A percentile compares a stretch with the other conserved stretches of the same genome.
Conservation (phyloP, 2,888 invertebrate species). For the Orchesellides sinensis region DNA sequence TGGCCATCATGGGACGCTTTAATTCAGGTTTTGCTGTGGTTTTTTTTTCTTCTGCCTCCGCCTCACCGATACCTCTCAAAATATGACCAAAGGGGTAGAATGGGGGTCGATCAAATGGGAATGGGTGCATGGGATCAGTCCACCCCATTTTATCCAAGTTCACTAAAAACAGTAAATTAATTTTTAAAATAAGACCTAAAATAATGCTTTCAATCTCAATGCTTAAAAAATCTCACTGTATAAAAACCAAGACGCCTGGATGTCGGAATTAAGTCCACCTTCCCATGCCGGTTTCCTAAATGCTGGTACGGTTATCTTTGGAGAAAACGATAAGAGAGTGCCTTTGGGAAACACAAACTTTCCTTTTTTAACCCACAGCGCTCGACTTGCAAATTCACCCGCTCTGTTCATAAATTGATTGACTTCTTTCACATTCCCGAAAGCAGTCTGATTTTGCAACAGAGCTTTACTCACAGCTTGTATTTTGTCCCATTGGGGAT, state of each 20-base stretch:
- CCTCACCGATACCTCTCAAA: constrained; percentile 34
- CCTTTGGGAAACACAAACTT: constrained; percentile 69
- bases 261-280: constrained; percentile 70
- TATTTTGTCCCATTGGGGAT: too few species aligned
- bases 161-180: too few species aligned
- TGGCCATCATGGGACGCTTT: background rate
- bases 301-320: constrained; percentile 62
- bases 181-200: too few species aligned
- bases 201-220: too few species aligned
- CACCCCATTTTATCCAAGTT: background rate
- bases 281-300: constrained; percentile 42
- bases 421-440: too few species aligned
- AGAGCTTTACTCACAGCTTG: too few species aligned
- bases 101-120: constrained; percentile 66
- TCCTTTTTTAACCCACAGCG: constrained; percentile 65
- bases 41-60: background rate
- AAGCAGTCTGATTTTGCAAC: too few species aligned
- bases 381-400: constrained; percentile 37
- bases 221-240: constrained; percentile 67
- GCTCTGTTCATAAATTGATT: constrained; percentile 37
- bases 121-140: constrained; percentile 37
- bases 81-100: constrained; percentile 70
- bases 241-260: constrained; percentile 65
- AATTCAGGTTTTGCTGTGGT: background rate
- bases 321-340: constrained; percentile 61